Conservation (phyloP, 2,888 invertebrate genomes). For the Caenorhabditis auriculariae region DNA sequence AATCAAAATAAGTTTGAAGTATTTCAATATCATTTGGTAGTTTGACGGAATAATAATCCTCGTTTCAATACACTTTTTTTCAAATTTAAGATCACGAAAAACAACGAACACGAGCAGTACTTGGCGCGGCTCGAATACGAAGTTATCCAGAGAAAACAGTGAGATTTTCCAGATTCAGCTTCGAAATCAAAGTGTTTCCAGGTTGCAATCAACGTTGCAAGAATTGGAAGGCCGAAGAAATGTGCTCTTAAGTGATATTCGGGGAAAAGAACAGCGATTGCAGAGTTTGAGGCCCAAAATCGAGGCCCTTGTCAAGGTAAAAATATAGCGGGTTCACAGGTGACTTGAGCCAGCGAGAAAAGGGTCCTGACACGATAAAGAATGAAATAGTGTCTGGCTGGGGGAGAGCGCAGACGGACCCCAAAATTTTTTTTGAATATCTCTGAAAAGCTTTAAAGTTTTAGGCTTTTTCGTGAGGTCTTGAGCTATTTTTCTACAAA, state of each 20-base stretch:
- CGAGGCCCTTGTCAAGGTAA: conserved; percentile 19
- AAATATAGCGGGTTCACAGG: too few relatives aligned
- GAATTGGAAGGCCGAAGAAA: conserved; percentile 48
- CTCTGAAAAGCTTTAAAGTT: background rate
- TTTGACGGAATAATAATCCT: too few relatives aligned
- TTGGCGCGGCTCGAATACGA: conserved; percentile 48
- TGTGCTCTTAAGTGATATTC: conserved; percentile 49
- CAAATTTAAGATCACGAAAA: conserved; percentile 19
- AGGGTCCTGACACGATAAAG: too few relatives aligned
- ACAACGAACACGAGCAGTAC: conserved; percentile 43
- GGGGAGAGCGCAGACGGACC: too few relatives aligned
- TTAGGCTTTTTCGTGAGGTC: background rate
- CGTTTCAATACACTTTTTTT: too few relatives aligned
- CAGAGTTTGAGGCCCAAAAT: conserved; percentile 34
- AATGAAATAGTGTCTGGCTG: too few relatives aligned
- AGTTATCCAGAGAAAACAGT: conserved; percentile 39
- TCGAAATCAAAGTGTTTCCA: conserved; percentile 11
- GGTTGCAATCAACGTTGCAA: conserved; percentile 36
- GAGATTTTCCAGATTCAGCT: conserved; percentile 2
- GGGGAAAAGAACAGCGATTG: conserved; percentile 47
- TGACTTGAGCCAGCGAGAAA: too few relatives aligned
- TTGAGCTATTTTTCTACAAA: too few relatives aligned
- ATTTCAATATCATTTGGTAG: too few relatives aligned
- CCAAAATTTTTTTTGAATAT: too few relatives aligned
- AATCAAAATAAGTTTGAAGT: too few relatives aligned